Conservation (phyloP, 1,140 invertebrate genomes). For the Cyphomyrmex costatus region DNA sequence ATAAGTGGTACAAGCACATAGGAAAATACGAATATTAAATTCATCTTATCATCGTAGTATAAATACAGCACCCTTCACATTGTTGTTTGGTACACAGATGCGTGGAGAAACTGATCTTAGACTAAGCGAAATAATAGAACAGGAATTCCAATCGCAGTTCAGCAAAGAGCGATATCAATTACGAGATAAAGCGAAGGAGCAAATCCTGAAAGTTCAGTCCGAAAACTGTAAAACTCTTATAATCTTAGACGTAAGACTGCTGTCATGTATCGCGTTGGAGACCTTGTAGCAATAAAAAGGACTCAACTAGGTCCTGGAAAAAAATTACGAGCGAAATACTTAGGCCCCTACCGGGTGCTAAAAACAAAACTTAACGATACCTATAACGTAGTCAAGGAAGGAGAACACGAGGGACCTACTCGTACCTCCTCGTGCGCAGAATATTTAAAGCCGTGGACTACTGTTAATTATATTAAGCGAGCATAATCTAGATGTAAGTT, state of each 20-base stretch:
- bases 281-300: not conserved
- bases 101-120: too few species aligned
- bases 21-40: too few species aligned
- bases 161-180: not conserved
- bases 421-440: not conserved
- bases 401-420: not conserved
- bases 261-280: not conserved
- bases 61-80: too few species aligned
- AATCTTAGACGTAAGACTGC: not conserved
- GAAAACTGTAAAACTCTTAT: slow-evolving; percentile 8
- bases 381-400: not conserved
- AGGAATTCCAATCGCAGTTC: too few species aligned
- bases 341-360: not conserved
- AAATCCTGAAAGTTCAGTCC: not conserved
- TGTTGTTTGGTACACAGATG: too few species aligned
- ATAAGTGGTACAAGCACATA: too few species aligned
- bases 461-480: too few species aligned
- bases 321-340: too few species aligned
- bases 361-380: not conserved
- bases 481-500: too few species aligned
- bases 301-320: not conserved
- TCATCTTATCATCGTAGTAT: too few species aligned
- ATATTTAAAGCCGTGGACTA: not conserved
- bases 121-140: too few species aligned
- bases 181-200: not conserved